A percentile compares a stretch with the other conserved stretches of the same genome.
Conservation (phyloP, 1,140 invertebrate genomes). For the Potamilus streckersoni region DNA sequence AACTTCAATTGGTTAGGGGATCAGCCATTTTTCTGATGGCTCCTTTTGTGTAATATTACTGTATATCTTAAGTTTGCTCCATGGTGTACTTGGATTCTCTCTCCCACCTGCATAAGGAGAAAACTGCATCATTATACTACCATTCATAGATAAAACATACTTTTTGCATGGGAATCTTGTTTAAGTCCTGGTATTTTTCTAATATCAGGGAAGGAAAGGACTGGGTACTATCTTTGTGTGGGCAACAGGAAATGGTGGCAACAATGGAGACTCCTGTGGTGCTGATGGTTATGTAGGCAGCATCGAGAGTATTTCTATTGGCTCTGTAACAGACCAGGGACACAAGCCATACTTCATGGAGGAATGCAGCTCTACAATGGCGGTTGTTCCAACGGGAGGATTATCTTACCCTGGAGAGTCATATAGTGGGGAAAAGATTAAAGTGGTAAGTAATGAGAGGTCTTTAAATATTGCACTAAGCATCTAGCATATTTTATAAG, state of each 20-base stretch:
- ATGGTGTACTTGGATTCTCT: too few relatives aligned
- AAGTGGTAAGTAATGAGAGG: constrained; percentile 51
- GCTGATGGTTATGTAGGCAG: constrained; percentile 69
- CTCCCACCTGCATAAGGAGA: too few relatives aligned
- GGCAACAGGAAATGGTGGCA: constrained; percentile 71
- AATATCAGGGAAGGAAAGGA: constrained; percentile 65
- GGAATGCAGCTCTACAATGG: constrained; percentile 67
- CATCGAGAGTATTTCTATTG: constrained; percentile 66
- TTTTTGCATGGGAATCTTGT: neutral
- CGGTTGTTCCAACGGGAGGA: constrained; percentile 67
- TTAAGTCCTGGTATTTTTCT: neutral
- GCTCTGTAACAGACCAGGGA: constrained; percentile 63
- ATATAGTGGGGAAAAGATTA: constrained; percentile 43
- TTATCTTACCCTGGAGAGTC: constrained; percentile 25
- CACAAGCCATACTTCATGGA: constrained; percentile 67
- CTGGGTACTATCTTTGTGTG: constrained; percentile 68
- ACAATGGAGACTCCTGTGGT: constrained; percentile 66
- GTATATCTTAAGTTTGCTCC: too few relatives aligned
- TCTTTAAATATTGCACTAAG: neutral
- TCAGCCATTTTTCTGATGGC: too few relatives aligned
- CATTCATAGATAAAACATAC: too few relatives aligned
- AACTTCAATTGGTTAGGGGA: too few relatives aligned
- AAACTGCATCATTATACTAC: too few relatives aligned
- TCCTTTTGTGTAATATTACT: too few relatives aligned
- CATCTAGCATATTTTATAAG: too few relatives aligned